phyloP scores from a whole-genome alignment of 2,888 invertebrate genomes.

The Alsophila aescularia region DNA sequence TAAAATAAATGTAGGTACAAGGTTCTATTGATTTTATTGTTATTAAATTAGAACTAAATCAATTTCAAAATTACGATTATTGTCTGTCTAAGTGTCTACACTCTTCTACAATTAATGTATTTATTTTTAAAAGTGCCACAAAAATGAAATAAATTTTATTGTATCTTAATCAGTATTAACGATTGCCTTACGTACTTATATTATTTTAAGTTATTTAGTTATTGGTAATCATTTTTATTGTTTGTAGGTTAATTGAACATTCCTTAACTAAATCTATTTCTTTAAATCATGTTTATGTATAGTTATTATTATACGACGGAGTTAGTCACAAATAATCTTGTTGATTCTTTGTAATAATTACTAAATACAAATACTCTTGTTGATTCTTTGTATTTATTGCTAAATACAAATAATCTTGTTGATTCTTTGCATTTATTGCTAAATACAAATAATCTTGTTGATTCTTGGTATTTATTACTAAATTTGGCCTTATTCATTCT shows the following conservation, averaged over 20 bases:
- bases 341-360: background rate
- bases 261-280: conserved; percentile 12
- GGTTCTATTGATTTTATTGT: conserved; percentile 27
- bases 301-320: background rate
- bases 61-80: conserved; percentile 12
- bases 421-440: background rate
- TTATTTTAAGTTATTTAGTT: conserved; percentile 26
- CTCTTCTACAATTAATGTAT: conserved; percentile 18
- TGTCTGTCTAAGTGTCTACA: conserved; percentile 34
- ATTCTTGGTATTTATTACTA: background rate
- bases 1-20: too few relatives aligned
- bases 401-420: background rate
- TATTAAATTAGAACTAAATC: conserved; percentile 4
- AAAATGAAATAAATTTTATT: conserved; percentile 43
- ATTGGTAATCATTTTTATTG: conserved; percentile 23
- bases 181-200: conserved; percentile 51
- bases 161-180: conserved; percentile 55
- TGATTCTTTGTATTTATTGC: background rate
- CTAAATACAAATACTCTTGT: background rate
- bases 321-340: conserved; percentile 5
- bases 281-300: conserved; percentile 6
- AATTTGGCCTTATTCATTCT: conserved; percentile 44
- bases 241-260: conserved; percentile 19
- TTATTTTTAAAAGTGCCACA: conserved; percentile 43
- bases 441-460: background rate